phyloP scores from a whole-genome alignment of 2,797 vertebrate species.

The Chelmon rostratus region DNA sequence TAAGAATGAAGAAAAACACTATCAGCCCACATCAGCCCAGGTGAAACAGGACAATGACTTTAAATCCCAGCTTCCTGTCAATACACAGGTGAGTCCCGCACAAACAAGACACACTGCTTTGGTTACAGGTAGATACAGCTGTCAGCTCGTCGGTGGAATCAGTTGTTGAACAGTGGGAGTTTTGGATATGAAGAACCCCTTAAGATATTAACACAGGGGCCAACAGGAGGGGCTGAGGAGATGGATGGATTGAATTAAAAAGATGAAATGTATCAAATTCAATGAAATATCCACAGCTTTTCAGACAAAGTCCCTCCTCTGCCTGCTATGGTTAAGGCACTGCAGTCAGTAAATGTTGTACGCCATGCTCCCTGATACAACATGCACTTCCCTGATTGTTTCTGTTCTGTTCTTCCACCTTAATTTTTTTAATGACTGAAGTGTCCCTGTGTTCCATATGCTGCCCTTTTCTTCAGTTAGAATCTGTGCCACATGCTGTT shows the following conservation, averaged over 20 bases:
- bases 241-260: no score
- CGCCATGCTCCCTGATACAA: neutral
- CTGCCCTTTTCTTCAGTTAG: neutral
- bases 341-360: neutral
- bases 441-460: neutral
- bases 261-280: neutral
- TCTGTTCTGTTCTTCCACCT: neutral
- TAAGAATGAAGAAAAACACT: neutral
- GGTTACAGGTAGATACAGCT: neutral
- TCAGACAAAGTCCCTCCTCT: neutral
- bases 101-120: neutral
- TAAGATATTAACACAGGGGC: neutral
- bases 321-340: neutral
- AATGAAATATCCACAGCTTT: neutral
- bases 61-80: constrained; percentile 20
- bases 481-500: neutral
- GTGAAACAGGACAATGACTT: constrained; percentile 47
- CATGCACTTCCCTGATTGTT: neutral
- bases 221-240: neutral
- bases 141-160: neutral
- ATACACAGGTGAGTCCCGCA: constrained; percentile 63
- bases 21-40: neutral
- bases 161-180: neutral
- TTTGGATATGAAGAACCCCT: neutral
- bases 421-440: neutral